A percentile compares a stretch with the other conserved stretches of the same genome.
phyloP scores from a whole-genome alignment of 2,113 vertebrate species.

The Heliornis fulica region DNA sequence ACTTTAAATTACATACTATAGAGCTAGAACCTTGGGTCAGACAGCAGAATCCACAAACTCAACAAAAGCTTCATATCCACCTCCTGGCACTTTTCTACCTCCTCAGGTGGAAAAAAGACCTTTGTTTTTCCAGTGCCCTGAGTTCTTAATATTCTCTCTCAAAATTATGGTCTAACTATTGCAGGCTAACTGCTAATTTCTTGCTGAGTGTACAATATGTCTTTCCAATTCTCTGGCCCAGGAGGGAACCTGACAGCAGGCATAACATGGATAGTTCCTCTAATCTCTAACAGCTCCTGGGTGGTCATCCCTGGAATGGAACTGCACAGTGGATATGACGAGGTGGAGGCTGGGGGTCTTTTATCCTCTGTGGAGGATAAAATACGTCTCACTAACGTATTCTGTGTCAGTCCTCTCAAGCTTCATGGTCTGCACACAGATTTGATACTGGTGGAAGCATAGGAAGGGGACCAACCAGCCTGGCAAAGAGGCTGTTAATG shows the following conservation, averaged over 20 bases:
- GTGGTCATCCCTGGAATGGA: slow-evolving; percentile 8
- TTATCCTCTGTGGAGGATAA: background rate
- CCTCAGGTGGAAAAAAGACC: background rate
- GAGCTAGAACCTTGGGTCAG: slow-evolving; percentile 27
- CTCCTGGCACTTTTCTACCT: background rate
- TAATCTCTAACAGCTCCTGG: background rate
- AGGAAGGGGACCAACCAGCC: background rate
- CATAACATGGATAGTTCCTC: background rate
- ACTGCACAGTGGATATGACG: background rate
- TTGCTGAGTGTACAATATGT: slow-evolving; percentile 1
- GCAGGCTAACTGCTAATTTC: background rate
- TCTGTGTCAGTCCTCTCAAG: too few relatives aligned
- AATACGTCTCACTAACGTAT: too few relatives aligned
- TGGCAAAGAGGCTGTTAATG: background rate
- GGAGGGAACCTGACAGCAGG: background rate
- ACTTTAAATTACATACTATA: slow-evolving; percentile 29
- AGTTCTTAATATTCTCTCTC: background rate
- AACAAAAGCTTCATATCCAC: background rate
- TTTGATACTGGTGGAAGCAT: background rate
- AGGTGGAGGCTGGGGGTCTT: background rate
- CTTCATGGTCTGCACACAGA: background rate
- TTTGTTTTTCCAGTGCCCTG: background rate
- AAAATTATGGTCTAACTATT: background rate
- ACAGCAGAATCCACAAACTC: background rate
- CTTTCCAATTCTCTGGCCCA: background rate